Conservation (phyloP, 2,888 invertebrate species). For the Tholera decimalis region DNA sequence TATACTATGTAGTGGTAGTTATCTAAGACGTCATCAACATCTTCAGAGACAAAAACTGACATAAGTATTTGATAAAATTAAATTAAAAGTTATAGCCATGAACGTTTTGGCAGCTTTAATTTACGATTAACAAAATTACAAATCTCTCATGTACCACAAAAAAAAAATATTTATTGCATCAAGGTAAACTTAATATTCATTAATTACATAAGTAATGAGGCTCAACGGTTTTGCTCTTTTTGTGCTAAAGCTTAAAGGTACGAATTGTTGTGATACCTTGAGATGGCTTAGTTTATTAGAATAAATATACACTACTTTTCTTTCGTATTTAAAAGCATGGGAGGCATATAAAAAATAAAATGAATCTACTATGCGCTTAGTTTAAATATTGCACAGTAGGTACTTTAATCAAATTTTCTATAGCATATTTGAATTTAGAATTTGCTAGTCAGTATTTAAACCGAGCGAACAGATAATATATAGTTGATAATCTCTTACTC, state of each 20-base stretch:
- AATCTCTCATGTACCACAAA: neutral
- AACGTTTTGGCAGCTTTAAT: neutral
- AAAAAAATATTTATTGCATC: neutral
- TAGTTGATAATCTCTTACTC: neutral
- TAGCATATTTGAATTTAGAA: no score
- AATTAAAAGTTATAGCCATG: neutral
- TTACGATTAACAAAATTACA: neutral
- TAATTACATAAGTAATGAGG: neutral
- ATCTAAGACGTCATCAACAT: no score
- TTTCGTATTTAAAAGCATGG: neutral
- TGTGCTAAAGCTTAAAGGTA: constrained; percentile 1
- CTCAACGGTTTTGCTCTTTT: constrained; percentile 14
- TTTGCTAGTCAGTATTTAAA: no score
- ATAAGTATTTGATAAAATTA: neutral
- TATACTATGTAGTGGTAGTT: no score
- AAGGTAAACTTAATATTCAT: neutral
- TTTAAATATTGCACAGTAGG: no score
- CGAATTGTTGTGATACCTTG: neutral
- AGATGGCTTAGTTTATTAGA: neutral
- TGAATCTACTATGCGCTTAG: no score
- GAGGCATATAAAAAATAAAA: no score
- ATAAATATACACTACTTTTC: neutral
- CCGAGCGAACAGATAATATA: no score
- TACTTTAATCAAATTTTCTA: no score
- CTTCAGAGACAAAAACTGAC: neutral